phyloP scores from a whole-genome alignment of 2,797 vertebrate genomes.

The Sibirionetta formosa region DNA sequence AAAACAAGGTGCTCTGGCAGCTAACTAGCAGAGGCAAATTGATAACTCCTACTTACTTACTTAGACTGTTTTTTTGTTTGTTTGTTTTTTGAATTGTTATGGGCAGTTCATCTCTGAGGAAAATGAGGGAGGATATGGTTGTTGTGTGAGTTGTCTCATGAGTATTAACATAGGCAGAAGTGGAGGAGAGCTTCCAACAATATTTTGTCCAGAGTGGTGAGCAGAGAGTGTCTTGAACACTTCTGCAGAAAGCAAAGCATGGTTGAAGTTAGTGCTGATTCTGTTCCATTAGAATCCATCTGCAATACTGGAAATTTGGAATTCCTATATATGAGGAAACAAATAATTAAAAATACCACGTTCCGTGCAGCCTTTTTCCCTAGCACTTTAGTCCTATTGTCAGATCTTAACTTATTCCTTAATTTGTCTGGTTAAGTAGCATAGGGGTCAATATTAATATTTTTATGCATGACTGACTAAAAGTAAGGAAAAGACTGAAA shows the following conservation, averaged over 20 bases:
- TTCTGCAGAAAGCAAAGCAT: neutral
- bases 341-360: neutral
- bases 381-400: neutral
- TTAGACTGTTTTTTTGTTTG: neutral
- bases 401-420: neutral
- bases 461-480: neutral
- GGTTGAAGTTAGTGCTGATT: neutral
- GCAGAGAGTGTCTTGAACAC: neutral
- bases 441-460: neutral
- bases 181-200: neutral
- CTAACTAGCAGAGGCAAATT: neutral
- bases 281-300: neutral
- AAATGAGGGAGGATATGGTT: fast-evolving
- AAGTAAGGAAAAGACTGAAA: neutral
- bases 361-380: neutral
- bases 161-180: neutral
- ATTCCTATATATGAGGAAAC: neutral
- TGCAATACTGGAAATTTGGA: neutral
- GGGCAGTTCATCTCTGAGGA: neutral
- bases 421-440: neutral
- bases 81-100: neutral
- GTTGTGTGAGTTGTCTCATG: neutral
- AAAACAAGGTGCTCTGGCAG: neutral
- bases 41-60: neutral
- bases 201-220: neutral